These are phyloP conservation scores for Coptodon bakossiorum DNA, from an alignment of 2,113 vertebrate genomes.

Conservation along the genomic window DNA sequence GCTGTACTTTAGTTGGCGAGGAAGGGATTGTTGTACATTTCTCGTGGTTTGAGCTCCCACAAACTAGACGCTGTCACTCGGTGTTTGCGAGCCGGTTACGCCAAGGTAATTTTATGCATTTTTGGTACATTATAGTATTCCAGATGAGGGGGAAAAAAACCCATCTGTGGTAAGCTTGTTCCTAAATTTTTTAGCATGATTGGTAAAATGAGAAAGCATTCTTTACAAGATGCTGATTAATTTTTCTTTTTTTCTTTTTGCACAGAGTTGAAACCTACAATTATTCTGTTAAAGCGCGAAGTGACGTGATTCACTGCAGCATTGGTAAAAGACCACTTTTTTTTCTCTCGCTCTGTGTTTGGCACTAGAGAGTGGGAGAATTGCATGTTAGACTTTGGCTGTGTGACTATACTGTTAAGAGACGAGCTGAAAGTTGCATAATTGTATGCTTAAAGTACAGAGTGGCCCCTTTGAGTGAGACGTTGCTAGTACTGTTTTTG, in stretches of 20 bases:
- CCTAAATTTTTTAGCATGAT: not conserved
- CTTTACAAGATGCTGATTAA: not conserved
- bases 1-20: not conserved
- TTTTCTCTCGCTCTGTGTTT: not conserved
- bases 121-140: not conserved
- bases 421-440: not conserved
- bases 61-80: not conserved
- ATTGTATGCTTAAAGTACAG: not conserved
- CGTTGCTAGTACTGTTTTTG: not conserved
- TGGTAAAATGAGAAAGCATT: not conserved
- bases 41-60: not conserved
- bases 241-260: not conserved
- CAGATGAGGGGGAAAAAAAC: not conserved
- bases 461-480: not conserved
- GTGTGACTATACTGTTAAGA: not conserved
- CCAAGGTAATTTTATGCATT: not conserved
- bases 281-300: constrained; percentile 11
- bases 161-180: not conserved
- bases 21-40: not conserved
- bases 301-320: not conserved
- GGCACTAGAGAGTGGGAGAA: not conserved
- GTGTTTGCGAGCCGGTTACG: not conserved
- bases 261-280: constrained; percentile 6
- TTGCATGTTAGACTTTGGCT: not conserved
- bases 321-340: not conserved